Evolutionary conservation across 2,888 invertebrate species (phyloP).

Genomic region (Cyaniris semiargus): DNA sequence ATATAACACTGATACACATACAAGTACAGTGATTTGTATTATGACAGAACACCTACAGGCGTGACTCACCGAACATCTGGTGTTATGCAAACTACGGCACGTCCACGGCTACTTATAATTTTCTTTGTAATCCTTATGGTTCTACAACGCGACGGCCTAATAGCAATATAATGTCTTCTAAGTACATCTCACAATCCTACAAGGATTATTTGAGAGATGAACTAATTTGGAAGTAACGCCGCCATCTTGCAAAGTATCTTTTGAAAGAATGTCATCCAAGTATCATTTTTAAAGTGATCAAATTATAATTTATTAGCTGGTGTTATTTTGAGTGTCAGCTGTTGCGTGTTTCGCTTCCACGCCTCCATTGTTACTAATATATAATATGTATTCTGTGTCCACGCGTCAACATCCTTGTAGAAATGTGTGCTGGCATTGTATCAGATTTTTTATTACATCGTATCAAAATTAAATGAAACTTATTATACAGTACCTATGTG

Average conservation of each 20-base stretch:
- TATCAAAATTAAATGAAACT: neutral
- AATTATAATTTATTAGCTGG: neutral
- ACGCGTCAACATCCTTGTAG: neutral
- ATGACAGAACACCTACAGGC: constrained; percentile 55
- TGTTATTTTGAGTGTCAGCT: neutral
- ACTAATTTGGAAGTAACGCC: neutral
- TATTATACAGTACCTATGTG: neutral
- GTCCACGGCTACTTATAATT: constrained; percentile 14
- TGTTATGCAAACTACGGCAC: constrained; percentile 47
- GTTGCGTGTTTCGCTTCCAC: neutral
- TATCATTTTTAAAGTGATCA: neutral
- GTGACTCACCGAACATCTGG: constrained; percentile 71
- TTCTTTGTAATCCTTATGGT: constrained; percentile 18
- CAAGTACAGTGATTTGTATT: constrained; percentile 21
- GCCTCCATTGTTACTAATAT: no score
- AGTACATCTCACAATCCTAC: neutral
- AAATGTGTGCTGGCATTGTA: neutral
- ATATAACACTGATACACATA: neutral
- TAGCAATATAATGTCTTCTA: neutral
- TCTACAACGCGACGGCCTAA: neutral
- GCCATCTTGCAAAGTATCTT: neutral
- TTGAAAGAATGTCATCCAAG: no score
- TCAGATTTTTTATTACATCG: neutral
- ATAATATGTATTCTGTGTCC: no score
- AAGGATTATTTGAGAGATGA: neutral